Percentiles rank a stretch among this genome's conserved stretches.
Evolutionary conservation across 2,797 vertebrate species (phyloP).

Genomic region (Hipposideros larvatus): DNA sequence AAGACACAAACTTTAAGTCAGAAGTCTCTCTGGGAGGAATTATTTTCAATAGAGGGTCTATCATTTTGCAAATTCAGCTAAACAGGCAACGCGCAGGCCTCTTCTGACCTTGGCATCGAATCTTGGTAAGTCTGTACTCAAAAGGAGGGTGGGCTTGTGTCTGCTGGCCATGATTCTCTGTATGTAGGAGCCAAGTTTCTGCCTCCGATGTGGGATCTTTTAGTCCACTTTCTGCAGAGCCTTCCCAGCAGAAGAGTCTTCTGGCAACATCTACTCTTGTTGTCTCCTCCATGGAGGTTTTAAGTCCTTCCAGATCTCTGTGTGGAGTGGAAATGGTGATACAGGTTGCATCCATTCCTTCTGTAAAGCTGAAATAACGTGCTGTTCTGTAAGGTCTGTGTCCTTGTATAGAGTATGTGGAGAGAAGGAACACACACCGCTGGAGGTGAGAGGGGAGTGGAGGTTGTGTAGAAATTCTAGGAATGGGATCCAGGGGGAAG

Average conservation of each 20-base stretch:
- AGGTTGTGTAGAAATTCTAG: background rate
- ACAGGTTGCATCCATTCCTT: background rate
- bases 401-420: background rate
- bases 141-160: background rate
- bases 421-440: fast-evolving
- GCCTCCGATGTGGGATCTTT: fast-evolving
- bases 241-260: background rate
- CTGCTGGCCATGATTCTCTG: fast-evolving
- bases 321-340: background rate
- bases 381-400: background rate
- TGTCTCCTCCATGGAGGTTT: background rate
- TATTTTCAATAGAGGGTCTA: background rate
- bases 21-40: background rate
- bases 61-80: background rate
- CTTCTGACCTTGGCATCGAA: background rate
- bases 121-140: background rate
- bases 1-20: background rate
- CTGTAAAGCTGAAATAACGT: background rate
- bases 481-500: background rate
- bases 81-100: background rate
- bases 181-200: background rate
- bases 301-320: background rate
- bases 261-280: background rate
- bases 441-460: background rate
- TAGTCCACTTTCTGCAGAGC: background rate